Evolutionary conservation across 2,113 vertebrate genomes (phyloP).

Genomic region (Ochotona princeps): DNA sequence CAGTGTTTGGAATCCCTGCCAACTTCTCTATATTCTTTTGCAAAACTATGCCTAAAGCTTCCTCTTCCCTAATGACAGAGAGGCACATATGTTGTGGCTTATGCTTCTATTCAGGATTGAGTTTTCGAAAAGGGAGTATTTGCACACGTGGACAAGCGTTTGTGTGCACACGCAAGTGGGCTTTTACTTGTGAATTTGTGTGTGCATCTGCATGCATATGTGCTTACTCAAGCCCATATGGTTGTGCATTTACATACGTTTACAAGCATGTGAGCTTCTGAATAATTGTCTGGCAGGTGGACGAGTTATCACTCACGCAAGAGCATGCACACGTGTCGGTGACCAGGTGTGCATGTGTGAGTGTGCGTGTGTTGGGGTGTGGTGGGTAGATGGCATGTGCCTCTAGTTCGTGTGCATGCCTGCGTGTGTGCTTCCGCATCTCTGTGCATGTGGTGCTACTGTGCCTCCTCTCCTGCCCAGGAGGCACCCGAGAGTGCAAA

Average conservation of each 20-base stretch:
- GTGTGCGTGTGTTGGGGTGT: background rate
- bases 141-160: conserved; percentile 1
- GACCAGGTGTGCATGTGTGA: background rate
- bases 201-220: background rate
- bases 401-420: background rate
- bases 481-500: conserved; percentile 57
- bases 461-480: conserved; percentile 37
- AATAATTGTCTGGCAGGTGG: background rate
- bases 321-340: background rate
- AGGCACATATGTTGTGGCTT: conserved; percentile 70
- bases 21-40: conserved; percentile 52
- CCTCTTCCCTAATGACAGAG: conserved; percentile 29
- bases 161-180: background rate
- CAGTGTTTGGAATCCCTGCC: conserved; percentile 33
- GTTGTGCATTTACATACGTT: background rate
- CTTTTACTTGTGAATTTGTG: conserved; percentile 29
- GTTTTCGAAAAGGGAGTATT: conserved; percentile 48
- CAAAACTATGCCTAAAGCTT: conserved; percentile 63
- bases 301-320: background rate
- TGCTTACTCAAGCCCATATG: background rate
- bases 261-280: background rate
- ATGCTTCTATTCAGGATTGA: conserved; percentile 73
- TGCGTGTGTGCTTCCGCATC: conserved; percentile 14
- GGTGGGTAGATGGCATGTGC: background rate
- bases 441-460: conserved; percentile 37